Base-by-base conservation (phyloP, 2,888 invertebrate genomes). In the Euplagia quadripunctaria region DNA sequence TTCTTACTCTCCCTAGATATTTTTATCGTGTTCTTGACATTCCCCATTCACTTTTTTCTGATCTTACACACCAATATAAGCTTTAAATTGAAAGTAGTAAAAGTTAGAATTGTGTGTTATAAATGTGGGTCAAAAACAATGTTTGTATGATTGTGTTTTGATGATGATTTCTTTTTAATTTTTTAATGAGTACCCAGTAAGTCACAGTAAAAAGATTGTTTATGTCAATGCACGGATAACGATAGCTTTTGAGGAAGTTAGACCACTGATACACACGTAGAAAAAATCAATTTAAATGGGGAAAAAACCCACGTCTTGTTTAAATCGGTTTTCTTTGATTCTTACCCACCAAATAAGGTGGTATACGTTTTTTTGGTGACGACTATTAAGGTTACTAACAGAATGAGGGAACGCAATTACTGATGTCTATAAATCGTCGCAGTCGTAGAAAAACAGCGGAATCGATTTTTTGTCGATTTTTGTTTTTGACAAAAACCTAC, bases 1-100 rank as follows among this genome's bases (percentile, higher is more conserved):
- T 89, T 85, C 79, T 86, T 90, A 90, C 92, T 93, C 92, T 92
- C 87, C 92, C 89, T 89, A 90, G 88, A 87, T 87, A 89, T 89
- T 90, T 90, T 90, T 88, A 88, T 88, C 84, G 89, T 89, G 89
- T 79, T 86, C 90, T 89, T 90, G 89, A 90, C 89, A 89, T 88
- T 86, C 84, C 83, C 85, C 88, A 88, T 89, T 90, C 90, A 89
- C 89, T 90, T 90, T 89, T 85, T 82, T 78, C 68, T 61, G 68
- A 43, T 64, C 68, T 61, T 52, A 71, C 78, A 81, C 66, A 58
- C 79, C 14, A 88, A 78, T 82, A 77, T 85, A 73, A 75, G 87
- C 90, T 88, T 75, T 90, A 87, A 73, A 5, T 0, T 43, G 51
- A 1, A 67, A 11, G 46, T 20, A 52, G 73, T 85, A 85, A 81